phyloP scores from a whole-genome alignment of 2,888 invertebrate species.

The Rhagophthalmus giganteus region DNA sequence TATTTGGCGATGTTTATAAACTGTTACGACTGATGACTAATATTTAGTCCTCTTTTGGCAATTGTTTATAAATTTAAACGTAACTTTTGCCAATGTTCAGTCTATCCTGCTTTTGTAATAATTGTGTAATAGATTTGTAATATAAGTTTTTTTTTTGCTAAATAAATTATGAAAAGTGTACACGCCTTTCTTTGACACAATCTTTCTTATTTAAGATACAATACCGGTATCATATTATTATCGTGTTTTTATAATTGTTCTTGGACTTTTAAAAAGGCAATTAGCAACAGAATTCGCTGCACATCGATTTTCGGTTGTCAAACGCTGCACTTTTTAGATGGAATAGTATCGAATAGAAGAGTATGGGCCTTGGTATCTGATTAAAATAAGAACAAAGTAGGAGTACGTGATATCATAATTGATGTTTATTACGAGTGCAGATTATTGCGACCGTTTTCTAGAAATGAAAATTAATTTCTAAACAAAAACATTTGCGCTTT shows the following conservation, averaged over 20 bases:
- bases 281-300: no score
- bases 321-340: background rate
- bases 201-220: background rate
- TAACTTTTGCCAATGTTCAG: conserved; percentile 17
- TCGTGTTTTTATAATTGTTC: background rate
- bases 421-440: conserved; percentile 4
- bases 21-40: conserved; percentile 10
- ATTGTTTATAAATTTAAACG: conserved; percentile 19
- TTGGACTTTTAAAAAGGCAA: background rate
- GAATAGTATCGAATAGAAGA: background rate
- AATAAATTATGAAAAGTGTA: conserved; percentile 20
- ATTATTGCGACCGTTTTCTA: conserved; percentile 3
- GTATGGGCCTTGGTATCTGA: conserved; percentile 2
- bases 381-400: conserved; percentile 2
- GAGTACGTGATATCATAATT: conserved; percentile 7
- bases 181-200: background rate
- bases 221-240: no score
- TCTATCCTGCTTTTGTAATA: conserved; percentile 21
- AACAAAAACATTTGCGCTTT: no score
- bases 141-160: conserved; percentile 18
- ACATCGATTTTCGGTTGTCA: background rate
- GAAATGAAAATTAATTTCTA: conserved; percentile 6
- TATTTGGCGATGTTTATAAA: conserved; percentile 14
- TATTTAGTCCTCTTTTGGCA: conserved; percentile 12
- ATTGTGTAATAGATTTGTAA: conserved; percentile 26